phyloP scores from a whole-genome alignment of 2,797 vertebrate genomes.

The Garrulus glandarius region DNA sequence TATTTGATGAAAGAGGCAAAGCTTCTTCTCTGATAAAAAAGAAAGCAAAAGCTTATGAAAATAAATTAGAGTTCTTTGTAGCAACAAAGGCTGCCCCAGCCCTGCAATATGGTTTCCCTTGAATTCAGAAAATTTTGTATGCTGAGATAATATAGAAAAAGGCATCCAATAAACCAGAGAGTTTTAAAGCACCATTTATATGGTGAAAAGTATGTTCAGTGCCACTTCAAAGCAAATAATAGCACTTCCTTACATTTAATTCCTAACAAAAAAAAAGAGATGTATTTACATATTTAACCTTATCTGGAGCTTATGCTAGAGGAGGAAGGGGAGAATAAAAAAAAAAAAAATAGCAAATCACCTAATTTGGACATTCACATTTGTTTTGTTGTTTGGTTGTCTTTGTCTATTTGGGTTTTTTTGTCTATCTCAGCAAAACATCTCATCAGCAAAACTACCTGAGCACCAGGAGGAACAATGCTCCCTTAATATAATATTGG shows the following conservation, averaged over 20 bases:
- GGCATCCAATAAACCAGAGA: neutral
- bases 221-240: neutral
- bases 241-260: neutral
- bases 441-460: neutral
- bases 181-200: neutral
- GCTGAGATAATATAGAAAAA: neutral
- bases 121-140: neutral
- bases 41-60: conserved; percentile 2
- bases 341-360: neutral
- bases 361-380: neutral
- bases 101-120: neutral
- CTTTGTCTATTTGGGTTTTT: neutral
- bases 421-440: neutral
- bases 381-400: rapidly evolving
- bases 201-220: neutral
- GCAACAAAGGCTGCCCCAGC: neutral
- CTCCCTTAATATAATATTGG: neutral
- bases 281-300: neutral
- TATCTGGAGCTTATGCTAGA: neutral
- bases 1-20: neutral
- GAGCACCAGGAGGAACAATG: neutral
- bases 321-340: rapidly evolving
- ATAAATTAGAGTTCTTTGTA: neutral
- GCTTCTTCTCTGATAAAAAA: neutral
- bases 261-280: neutral